Evolutionary conservation across 1,140 invertebrate genomes (phyloP).

Genomic region (Hermetia illucens): DNA sequence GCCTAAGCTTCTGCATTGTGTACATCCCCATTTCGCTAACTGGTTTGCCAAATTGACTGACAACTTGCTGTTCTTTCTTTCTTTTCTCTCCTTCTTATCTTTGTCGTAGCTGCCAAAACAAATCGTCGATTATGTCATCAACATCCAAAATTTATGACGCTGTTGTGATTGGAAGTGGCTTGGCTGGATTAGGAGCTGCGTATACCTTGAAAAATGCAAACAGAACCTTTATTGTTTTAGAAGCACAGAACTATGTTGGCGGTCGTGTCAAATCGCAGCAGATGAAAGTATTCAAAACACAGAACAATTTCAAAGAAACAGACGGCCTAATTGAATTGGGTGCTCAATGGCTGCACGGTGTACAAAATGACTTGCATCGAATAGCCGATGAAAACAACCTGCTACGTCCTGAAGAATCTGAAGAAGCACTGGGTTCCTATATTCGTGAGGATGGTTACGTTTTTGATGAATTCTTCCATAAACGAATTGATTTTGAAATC

Average conservation of each 20-base stretch:
- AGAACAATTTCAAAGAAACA: slow-evolving; percentile 7
- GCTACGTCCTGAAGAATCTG: slow-evolving; percentile 30
- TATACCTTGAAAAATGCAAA: slow-evolving; percentile 31
- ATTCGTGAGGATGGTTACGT: slow-evolving; percentile 35
- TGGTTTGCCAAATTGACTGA: no score
- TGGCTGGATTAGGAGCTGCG: slow-evolving; percentile 38
- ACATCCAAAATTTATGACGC: no score
- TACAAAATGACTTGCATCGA: slow-evolving; percentile 39
- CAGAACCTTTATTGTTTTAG: slow-evolving; percentile 30
- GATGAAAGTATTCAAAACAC: slow-evolving; percentile 9
- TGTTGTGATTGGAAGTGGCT: slow-evolving; percentile 39
- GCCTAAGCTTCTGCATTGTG: no score
- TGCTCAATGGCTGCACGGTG: slow-evolving; percentile 63
- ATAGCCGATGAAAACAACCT: slow-evolving; percentile 31
- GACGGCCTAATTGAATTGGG: slow-evolving; percentile 42
- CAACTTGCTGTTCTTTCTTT: no score
- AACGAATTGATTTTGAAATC: slow-evolving; percentile 35
- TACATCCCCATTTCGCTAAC: no score
- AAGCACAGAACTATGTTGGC: slow-evolving; percentile 41
- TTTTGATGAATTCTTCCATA: slow-evolving; percentile 31
- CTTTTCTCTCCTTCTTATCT: no score
- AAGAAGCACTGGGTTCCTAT: slow-evolving; percentile 39
- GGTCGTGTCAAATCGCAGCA: slow-evolving; percentile 41
- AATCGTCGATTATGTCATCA: no score
- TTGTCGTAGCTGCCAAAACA: no score